Evolutionary conservation across 2,797 vertebrate species (phyloP).

Genomic region (Crotalus adamanteus): DNA sequence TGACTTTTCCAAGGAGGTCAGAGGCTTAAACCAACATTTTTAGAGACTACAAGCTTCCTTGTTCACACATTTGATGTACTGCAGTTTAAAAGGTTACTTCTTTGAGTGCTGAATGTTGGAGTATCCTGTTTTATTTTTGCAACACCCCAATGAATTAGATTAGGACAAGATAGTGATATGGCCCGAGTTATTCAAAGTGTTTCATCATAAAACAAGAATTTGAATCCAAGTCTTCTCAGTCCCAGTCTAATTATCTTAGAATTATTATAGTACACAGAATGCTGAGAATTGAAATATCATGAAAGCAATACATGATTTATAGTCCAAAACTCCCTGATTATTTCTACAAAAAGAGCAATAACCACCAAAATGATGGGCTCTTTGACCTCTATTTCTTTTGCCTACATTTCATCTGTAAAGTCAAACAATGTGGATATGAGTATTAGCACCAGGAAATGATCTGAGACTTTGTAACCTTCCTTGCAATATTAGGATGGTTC

Average conservation of each 20-base stretch:
- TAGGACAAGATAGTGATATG: background rate
- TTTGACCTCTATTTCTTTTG: conserved; percentile 47
- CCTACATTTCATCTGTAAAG: conserved; percentile 42
- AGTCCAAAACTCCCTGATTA: background rate
- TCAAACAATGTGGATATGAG: conserved; percentile 54
- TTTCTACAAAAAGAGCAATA: conserved; percentile 7
- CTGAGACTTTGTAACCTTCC: conserved; percentile 23
- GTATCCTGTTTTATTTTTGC: background rate
- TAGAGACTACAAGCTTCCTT: background rate
- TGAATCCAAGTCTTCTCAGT: background rate
- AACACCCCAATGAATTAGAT: background rate
- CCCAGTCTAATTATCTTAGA: background rate
- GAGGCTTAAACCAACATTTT: background rate
- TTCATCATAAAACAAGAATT: background rate
- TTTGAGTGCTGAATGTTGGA: background rate
- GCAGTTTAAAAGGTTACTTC: background rate
- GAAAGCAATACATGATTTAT: background rate
- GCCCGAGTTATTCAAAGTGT: background rate
- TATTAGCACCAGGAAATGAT: conserved; percentile 34
- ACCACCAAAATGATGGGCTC: conserved; percentile 46
- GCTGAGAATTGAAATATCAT: background rate
- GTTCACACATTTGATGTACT: background rate
- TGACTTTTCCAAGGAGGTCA: background rate
- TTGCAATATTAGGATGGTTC: conserved; percentile 13
- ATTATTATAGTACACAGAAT: background rate